Base-by-base conservation (phyloP, 2,888 invertebrate species). In the Sesia bembeciformis region DNA sequence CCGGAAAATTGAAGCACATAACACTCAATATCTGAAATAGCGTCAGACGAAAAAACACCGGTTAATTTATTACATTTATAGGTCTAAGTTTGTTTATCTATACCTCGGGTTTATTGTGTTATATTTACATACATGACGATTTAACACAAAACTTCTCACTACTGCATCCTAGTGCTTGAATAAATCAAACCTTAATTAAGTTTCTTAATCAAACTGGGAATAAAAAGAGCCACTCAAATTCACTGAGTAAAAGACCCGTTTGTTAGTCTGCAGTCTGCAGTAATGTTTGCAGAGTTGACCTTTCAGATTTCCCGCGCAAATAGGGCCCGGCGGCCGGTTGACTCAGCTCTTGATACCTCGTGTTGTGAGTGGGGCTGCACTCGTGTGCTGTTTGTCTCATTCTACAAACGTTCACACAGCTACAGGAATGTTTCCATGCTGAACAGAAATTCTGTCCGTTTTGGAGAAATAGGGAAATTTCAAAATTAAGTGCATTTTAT, bases 291-390 rank as follows among this genome's bases (percentile, higher is more conserved):
- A 7, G 39, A 58, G 61, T 69, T 73, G 77, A 78, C 81, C 80
- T 81, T 80, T 84, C 72, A 73, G 76, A 78, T 72, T 70, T 70
- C 68, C n/a, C 8, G 61, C 60, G 77, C 79, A 86, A 86, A 87
- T 83, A 87, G 74, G 61, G 73, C 65, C 64, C 74, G 68, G 64
- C 61, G 72, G 78, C 56, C 53, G 66, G 74, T 88, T 88, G 85
- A 86, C 84, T 81, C 70, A 79, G 86, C 87, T 81, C 88, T 88
- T 79, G 71, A 87, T 76, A 67, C 70, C 57, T 68, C 86, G 68
- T 88, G 88, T 88, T 77, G 76, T 67, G 73, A 78, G 70, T 74
- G 79, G 53, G 60, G 57, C 57, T 66, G 67, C 72, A 71, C 61
- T 62, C 63, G 62, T 62, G 61, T 61, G 55, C 60, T 64, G 64